Percentiles rank a stretch among this genome's conserved stretches.
These are phyloP conservation scores for Micrasema longulum DNA, from an alignment of 1,140 invertebrate species.

Conservation along the genomic window DNA sequence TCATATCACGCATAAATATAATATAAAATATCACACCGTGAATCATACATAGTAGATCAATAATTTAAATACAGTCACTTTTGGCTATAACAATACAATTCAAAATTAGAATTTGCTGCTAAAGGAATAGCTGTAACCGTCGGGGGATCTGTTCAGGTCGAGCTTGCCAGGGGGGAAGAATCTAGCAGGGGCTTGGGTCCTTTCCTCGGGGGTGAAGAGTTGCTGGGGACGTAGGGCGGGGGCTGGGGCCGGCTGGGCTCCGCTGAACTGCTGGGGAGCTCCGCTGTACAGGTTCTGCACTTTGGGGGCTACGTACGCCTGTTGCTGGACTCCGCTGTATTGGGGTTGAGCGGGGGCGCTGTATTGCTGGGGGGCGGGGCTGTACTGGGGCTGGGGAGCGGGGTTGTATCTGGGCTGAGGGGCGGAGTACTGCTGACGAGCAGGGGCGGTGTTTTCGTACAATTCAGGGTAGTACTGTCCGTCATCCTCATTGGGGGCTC, in stretches of 20 bases:
- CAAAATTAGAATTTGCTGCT: slow-evolving; percentile 64
- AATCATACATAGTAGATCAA: slow-evolving; percentile 42
- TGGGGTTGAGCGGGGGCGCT: too few species aligned
- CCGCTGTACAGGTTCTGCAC: slow-evolving; percentile 60
- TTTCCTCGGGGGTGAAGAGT: slow-evolving; percentile 68
- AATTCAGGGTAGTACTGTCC: slow-evolving; percentile 69
- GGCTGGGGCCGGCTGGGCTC: slow-evolving; percentile 61
- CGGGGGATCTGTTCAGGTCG: slow-evolving; percentile 83
- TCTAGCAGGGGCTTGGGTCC: slow-evolving; percentile 76
- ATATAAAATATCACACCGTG: slow-evolving; percentile 47
- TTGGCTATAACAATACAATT: slow-evolving; percentile 31
- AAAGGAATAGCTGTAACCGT: slow-evolving; percentile 86
- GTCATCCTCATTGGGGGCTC: slow-evolving; percentile 68
- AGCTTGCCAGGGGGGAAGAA: slow-evolving; percentile 87
- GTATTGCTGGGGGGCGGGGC: slow-evolving; percentile 60
- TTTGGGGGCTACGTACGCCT: slow-evolving; percentile 59
- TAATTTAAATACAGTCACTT: slow-evolving; percentile 54
- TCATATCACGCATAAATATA: slow-evolving; percentile 44
- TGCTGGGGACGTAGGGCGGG: slow-evolving; percentile 56
- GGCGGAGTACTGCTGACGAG: slow-evolving; percentile 58
- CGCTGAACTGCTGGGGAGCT: slow-evolving; percentile 61
- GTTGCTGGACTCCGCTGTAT: slow-evolving; percentile 62
- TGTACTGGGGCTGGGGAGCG: slow-evolving; percentile 56
- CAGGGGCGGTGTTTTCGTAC: slow-evolving; percentile 60
- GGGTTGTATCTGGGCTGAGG: slow-evolving; percentile 62